phyloP scores from a whole-genome alignment of 2,888 invertebrate species.

The Eubasilissa splendida region DNA sequence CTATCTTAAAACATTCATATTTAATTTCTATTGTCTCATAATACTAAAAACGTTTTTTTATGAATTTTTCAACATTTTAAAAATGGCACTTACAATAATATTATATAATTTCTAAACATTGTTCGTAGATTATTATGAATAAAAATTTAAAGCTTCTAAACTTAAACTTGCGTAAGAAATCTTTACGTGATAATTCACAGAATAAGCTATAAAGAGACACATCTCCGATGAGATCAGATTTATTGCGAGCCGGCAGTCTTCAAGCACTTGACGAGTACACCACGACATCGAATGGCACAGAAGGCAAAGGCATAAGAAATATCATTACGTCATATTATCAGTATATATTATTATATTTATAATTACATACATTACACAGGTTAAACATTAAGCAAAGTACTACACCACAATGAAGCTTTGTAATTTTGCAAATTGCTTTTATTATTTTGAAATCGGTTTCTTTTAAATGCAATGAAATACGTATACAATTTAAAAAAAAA shows the following conservation, averaged over 20 bases:
- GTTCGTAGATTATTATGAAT: slow-evolving; percentile 19
- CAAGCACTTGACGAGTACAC: slow-evolving; percentile 18
- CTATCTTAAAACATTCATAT: neutral
- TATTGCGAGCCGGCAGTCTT: slow-evolving; percentile 1
- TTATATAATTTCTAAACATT: slow-evolving; percentile 13
- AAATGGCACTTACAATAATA: slow-evolving; percentile 17
- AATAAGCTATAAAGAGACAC: neutral
- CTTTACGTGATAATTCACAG: neutral
- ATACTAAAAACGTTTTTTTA: neutral
- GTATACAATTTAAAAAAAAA: too few relatives aligned
- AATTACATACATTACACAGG: neutral
- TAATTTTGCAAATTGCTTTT: neutral
- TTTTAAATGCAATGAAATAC: neutral
- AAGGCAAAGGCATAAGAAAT: slow-evolving; percentile 27
- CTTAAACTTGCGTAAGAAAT: slow-evolving; percentile 41
- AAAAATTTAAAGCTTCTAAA: slow-evolving; percentile 40
- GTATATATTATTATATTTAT: neutral
- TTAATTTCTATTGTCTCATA: neutral
- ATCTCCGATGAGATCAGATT: neutral
- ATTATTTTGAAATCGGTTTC: neutral
- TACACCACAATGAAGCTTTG: too few relatives aligned
- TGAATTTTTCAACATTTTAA: neutral
- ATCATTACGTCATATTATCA: neutral
- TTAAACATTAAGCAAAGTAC: neutral
- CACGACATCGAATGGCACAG: slow-evolving; percentile 30